phyloP scores from a whole-genome alignment of 1,140 invertebrate genomes.

The Leptinotarsa lineolata region DNA sequence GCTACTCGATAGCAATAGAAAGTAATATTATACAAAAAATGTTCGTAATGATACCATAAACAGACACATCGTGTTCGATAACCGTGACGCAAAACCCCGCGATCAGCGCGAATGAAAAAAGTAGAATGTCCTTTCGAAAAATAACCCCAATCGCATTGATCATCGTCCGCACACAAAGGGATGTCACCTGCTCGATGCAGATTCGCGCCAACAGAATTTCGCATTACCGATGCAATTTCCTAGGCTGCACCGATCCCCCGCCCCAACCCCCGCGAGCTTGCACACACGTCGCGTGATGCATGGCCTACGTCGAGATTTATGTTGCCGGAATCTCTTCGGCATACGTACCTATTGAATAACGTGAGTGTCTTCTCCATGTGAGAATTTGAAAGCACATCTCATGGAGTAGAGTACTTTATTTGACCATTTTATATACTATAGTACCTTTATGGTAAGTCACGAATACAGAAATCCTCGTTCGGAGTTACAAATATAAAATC shows the following conservation, averaged over 20 bases:
- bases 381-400: not conserved
- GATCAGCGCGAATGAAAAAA: not conserved
- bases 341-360: conserved; percentile 17
- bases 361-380: conserved; percentile 1
- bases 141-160: conserved; percentile 25
- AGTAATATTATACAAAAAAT: no score
- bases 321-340: not conserved
- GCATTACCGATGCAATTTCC: conserved; percentile 37
- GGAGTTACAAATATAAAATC: no score
- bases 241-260: conserved; percentile 18
- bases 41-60: no score
- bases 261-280: not conserved
- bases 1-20: no score
- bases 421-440: no score
- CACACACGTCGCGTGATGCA: conserved; percentile 10
- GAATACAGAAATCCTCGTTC: no score
- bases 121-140: not conserved
- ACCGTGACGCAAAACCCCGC: no score
- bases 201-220: conserved; percentile 26
- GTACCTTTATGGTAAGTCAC: no score
- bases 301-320: conserved; percentile 18
- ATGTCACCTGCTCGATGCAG: conserved; percentile 28
- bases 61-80: no score
- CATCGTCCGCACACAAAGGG: conserved; percentile 29
- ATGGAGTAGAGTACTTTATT: no score